Conservation (phyloP, 1,140 invertebrate species). For the Drepana arcuata region DNA sequence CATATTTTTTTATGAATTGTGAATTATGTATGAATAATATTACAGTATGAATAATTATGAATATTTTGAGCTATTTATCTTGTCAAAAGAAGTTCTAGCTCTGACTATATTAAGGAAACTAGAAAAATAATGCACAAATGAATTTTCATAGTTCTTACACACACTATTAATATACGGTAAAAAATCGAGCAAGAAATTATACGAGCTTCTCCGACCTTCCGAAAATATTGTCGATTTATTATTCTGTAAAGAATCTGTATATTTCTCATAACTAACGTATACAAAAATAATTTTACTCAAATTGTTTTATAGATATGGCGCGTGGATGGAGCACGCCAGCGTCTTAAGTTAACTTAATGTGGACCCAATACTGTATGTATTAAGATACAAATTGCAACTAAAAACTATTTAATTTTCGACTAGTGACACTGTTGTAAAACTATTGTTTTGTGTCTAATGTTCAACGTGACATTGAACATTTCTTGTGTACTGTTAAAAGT, state of each 20-base stretch:
- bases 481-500: constrained; percentile 10
- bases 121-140: constrained; percentile 2
- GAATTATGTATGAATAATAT: no score
- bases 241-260: constrained; percentile 46
- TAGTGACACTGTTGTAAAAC: constrained; percentile 12
- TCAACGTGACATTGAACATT: constrained; percentile 14
- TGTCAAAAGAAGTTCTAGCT: no score
- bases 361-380: not conserved
- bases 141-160: no score
- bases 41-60: no score
- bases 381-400: not conserved
- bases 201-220: constrained; percentile 33
- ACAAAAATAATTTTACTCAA: no score
- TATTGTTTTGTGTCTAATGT: constrained; percentile 12
- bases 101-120: constrained; percentile 7
- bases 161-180: no score
- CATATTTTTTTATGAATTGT: not conserved
- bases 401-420: constrained; percentile 2
- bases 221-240: constrained; percentile 39
- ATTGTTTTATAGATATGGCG: constrained; percentile 45
- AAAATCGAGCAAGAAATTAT: constrained; percentile 14
- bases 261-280: no score
- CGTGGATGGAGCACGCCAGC: constrained; percentile 49
- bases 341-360: not conserved
- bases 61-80: no score